These are phyloP conservation scores for Acholoe squamosa DNA, from an alignment of 2,888 invertebrate genomes.

Conservation along the genomic window DNA sequence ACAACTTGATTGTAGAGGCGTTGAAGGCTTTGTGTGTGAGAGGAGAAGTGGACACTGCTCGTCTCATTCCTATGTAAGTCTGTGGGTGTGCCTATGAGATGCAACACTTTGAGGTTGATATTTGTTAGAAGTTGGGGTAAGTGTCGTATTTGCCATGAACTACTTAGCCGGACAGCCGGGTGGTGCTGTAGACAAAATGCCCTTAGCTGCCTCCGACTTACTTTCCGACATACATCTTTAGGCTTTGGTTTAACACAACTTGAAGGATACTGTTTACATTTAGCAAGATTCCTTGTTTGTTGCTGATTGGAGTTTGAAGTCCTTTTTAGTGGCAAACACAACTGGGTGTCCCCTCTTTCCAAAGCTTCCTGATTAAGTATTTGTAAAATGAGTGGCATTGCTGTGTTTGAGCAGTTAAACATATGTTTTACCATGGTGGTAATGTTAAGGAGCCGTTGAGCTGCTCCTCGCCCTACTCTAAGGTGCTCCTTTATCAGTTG, in stretches of 20 bases:
- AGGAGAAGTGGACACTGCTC: background rate
- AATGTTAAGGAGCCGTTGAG: background rate
- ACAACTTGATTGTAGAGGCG: background rate
- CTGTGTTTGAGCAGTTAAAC: conserved; percentile 28
- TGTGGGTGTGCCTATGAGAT: background rate
- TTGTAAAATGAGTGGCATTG: conserved; percentile 10
- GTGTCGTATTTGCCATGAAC: background rate
- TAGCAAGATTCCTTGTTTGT: background rate
- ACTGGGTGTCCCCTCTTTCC: background rate
- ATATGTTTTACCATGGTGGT: background rate
- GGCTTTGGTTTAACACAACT: background rate
- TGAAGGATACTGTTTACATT: conserved; percentile 6
- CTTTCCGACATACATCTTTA: background rate
- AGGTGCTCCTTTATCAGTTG: background rate
- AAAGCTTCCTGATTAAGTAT: background rate
- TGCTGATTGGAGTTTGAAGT: background rate
- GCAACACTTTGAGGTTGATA: conserved; percentile 3
- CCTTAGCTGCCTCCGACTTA: conserved; percentile 23
- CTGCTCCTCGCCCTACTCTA: background rate
- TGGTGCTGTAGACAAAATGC: conserved; percentile 53
- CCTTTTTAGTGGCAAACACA: conserved; percentile 6
- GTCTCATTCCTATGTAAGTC: background rate
- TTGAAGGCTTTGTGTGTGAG: background rate
- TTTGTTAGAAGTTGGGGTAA: background rate
- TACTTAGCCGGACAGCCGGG: background rate